Conservation (phyloP, 2,113 vertebrate species). For the Notothenia rossii region DNA sequence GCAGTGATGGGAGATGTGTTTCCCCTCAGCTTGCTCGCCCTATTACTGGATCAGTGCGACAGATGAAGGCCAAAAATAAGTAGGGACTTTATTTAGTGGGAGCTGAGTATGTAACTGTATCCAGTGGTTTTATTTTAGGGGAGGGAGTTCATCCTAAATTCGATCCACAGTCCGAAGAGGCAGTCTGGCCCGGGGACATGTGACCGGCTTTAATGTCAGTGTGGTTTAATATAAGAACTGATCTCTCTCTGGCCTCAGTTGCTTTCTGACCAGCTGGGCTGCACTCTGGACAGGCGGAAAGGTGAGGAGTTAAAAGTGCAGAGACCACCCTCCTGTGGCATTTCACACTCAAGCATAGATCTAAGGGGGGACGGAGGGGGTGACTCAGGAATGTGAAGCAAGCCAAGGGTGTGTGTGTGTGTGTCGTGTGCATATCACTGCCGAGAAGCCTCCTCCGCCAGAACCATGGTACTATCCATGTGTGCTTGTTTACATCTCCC, state of each 20-base stretch:
- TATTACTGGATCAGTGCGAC: conserved; percentile 81
- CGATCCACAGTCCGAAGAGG: conserved; percentile 75
- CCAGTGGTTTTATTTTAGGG: conserved; percentile 84
- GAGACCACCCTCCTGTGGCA: conserved; percentile 74
- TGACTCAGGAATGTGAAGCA: conserved; percentile 71
- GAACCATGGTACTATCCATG: conserved; percentile 36
- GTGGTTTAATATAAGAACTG: conserved; percentile 79
- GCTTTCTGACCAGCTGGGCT: conserved; percentile 65
- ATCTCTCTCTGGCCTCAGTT: conserved; percentile 67
- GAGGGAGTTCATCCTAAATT: conserved; percentile 74
- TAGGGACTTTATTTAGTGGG: conserved; percentile 82
- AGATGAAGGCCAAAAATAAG: conserved; percentile 82
- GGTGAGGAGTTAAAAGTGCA: conserved; percentile 74
- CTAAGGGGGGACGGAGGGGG: conserved; percentile 56
- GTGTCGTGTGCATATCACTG: conserved; percentile 40
- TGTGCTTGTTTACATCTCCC: conserved; percentile 65
- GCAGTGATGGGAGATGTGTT: conserved; percentile 39
- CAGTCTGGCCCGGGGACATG: conserved; percentile 64
- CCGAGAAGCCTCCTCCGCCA: conserved; percentile 34
- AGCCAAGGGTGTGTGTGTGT: conserved; percentile 55
- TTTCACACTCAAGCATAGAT: conserved; percentile 76
- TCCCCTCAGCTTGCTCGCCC: conserved; percentile 49
- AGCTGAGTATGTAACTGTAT: conserved; percentile 85
- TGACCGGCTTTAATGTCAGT: conserved; percentile 81
- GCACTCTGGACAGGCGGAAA: conserved; percentile 60